phyloP scores from a whole-genome alignment of 1,140 invertebrate genomes.

The Trachymyrmex septentrionalis region DNA sequence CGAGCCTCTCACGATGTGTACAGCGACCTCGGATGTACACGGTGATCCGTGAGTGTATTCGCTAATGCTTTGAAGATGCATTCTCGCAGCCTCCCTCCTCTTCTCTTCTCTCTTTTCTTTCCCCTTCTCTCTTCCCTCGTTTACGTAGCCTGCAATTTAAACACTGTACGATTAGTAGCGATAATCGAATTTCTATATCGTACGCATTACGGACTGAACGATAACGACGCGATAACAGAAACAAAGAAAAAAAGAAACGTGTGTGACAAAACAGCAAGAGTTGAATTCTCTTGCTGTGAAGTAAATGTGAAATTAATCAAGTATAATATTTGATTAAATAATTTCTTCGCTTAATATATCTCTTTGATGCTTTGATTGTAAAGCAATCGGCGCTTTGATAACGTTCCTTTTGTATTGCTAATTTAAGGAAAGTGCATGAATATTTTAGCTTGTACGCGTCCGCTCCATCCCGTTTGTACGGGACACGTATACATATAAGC shows the following conservation, averaged over 20 bases:
- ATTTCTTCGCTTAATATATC: background rate
- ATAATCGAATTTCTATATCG: background rate
- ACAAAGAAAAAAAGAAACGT: no score
- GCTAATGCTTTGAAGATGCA: background rate
- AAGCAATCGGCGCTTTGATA: background rate
- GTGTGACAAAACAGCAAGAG: background rate
- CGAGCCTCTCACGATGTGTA: slow-evolving; percentile 1
- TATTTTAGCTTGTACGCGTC: slow-evolving; percentile 39
- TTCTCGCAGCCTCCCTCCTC: background rate
- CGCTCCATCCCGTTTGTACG: background rate
- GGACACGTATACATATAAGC: background rate
- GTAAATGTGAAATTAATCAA: background rate
- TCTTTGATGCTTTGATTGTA: background rate
- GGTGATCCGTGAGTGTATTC: background rate
- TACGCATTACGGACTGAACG: background rate
- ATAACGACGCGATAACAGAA: background rate
- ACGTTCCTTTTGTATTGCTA: background rate
- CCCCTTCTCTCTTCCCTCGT: background rate
- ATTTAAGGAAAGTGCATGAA: background rate
- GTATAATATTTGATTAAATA: background rate
- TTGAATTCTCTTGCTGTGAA: background rate
- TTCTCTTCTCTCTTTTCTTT: background rate
- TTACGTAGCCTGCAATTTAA: background rate
- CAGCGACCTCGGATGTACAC: slow-evolving; percentile 22
- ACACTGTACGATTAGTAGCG: background rate